These are phyloP conservation scores for Myotis pilosus DNA, from an alignment of 2,797 vertebrate species.

Conservation along the genomic window DNA sequence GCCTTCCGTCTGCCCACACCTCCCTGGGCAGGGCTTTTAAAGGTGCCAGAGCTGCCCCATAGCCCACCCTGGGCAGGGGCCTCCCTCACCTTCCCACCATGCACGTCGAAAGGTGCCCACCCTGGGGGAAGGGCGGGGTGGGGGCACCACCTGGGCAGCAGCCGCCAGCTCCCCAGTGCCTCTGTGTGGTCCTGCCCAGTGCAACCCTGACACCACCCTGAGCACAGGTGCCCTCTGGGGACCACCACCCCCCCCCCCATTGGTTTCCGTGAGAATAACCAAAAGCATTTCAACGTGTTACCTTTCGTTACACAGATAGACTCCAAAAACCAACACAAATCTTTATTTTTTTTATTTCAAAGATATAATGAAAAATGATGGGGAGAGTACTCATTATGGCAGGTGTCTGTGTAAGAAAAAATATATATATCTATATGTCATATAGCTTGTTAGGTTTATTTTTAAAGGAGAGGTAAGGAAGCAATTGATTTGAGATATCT, in stretches of 20 bases:
- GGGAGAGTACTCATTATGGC: constrained; percentile 69
- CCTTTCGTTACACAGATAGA: constrained; percentile 59
- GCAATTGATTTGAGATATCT: constrained; percentile 71
- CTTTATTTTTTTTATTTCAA: constrained; percentile 82
- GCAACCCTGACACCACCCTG: neutral
- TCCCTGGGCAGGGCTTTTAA: constrained; percentile 44
- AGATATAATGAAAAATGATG: constrained; percentile 66
- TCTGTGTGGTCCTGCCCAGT: neutral
- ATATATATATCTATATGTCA: constrained; percentile 77
- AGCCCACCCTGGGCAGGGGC: constrained; percentile 18
- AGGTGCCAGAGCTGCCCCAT: constrained; percentile 59
- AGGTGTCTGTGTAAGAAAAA: constrained; percentile 75
- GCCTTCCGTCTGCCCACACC: constrained; percentile 45
- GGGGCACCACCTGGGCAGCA: neutral
- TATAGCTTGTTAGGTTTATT: constrained; percentile 80
- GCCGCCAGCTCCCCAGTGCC: neutral
- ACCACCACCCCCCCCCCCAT: neutral
- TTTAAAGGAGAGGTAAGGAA: constrained; percentile 75
- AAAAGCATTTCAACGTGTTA: constrained; percentile 64
- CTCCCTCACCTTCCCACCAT: neutral
- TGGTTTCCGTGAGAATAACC: constrained; percentile 61
- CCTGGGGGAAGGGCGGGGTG: too few species aligned
- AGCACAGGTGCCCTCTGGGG: constrained; percentile 53
- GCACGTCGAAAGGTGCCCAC: neutral
- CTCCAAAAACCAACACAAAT: constrained; percentile 71